Percentiles rank a stretch among this genome's conserved stretches.
phyloP scores from a whole-genome alignment of 1,140 invertebrate species.

The Radopholus similis region DNA sequence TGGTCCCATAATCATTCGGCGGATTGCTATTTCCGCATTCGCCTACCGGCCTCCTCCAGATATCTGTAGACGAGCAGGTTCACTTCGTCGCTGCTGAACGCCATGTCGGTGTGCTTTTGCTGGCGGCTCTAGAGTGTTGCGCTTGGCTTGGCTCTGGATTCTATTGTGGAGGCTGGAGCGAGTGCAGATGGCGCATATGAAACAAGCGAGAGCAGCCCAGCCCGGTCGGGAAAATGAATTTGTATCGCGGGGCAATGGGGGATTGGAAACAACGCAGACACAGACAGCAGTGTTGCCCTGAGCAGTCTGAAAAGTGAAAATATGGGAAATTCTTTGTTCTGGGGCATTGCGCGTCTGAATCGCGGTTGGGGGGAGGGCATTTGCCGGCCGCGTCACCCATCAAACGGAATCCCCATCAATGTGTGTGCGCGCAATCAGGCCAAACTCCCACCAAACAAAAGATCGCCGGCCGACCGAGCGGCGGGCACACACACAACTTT shows the following conservation, averaged over 20 bases:
- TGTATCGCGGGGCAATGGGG: background rate
- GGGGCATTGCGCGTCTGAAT: too few species aligned
- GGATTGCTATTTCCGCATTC: background rate
- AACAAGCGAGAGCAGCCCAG: background rate
- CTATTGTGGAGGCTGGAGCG: too few species aligned
- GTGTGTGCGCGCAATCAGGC: background rate
- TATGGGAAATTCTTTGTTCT: too few species aligned
- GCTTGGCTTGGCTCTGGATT: too few species aligned
- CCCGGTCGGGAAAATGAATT: background rate
- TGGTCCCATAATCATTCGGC: slow-evolving; percentile 1
- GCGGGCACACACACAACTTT: too few species aligned
- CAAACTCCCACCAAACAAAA: background rate
- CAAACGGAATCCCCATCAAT: background rate
- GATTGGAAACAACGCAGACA: too few species aligned
- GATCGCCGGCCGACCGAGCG: too few species aligned
- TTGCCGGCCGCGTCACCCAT: too few species aligned
- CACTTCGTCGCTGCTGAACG: slow-evolving; percentile 75
- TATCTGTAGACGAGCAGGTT: slow-evolving; percentile 98
- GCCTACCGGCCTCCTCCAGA: slow-evolving; percentile 74
- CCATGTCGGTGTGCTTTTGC: slow-evolving; percentile 12
- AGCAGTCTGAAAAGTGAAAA: too few species aligned
- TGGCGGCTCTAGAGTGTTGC: background rate
- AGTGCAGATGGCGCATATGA: background rate
- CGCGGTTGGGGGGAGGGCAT: too few species aligned
- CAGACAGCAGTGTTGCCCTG: too few species aligned